These are phyloP conservation scores for Phoxinus dragarum DNA, from an alignment of 2,797 vertebrate genomes.

Conservation along the genomic window DNA sequence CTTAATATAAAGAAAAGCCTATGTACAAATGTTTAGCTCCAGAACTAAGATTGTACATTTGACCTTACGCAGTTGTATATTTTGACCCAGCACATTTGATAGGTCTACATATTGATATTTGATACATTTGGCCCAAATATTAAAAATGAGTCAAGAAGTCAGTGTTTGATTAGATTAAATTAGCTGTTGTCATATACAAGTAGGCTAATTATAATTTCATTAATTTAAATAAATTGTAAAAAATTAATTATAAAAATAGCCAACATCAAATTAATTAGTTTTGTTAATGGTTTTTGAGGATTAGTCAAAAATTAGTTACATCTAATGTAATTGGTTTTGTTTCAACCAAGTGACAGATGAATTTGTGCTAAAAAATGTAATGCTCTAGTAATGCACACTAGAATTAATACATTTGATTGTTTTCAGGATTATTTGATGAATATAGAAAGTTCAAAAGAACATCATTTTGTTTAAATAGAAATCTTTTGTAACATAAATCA, in stretches of 20 bases:
- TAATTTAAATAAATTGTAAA: background rate
- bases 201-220: background rate
- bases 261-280: background rate
- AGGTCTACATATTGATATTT: background rate
- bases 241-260: background rate
- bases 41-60: background rate
- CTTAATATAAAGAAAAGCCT: background rate
- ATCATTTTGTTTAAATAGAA: background rate
- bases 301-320: too few species aligned
- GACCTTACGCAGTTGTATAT: background rate
- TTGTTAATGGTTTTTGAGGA: background rate
- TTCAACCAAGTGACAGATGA: background rate
- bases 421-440: background rate
- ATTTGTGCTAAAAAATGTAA: background rate
- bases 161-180: background rate
- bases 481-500: background rate
- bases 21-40: background rate
- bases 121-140: background rate
- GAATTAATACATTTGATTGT: background rate
- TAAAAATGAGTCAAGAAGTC: background rate
- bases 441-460: background rate
- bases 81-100: background rate
- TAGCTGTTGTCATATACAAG: background rate
- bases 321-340: background rate
- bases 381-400: background rate